Conservation (phyloP, 2,888 invertebrate genomes). For the Tridacna crocea region DNA sequence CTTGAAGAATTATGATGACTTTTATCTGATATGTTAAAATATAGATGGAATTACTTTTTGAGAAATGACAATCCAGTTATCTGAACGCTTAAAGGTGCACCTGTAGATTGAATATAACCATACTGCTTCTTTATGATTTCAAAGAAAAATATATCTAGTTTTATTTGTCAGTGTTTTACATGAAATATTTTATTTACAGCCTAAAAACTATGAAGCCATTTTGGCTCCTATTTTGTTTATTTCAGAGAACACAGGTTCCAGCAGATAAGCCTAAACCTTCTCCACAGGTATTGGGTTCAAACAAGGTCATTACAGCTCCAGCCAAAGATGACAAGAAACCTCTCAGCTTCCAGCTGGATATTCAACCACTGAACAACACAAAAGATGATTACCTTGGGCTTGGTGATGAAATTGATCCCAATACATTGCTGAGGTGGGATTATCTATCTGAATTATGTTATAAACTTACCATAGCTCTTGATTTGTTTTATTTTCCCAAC, state of each 20-base stretch:
- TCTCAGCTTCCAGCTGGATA: slow-evolving; percentile 5
- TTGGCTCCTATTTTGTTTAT: background rate
- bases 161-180: no score
- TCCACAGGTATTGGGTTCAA: background rate
- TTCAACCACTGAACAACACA: slow-evolving; percentile 15
- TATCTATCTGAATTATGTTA: slow-evolving; percentile 34
- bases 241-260: slow-evolving; percentile 9
- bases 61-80: no score
- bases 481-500: no score
- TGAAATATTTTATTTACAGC: no score
- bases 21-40: no score
- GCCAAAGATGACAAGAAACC: slow-evolving; percentile 22
- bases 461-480: slow-evolving; percentile 12
- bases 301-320: slow-evolving; percentile 11
- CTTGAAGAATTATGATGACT: no score
- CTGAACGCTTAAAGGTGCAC: no score
- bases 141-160: no score
- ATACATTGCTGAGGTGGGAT: slow-evolving; percentile 63
- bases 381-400: slow-evolving; percentile 73
- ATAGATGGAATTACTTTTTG: no score
- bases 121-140: no score
- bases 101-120: no score
- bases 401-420: slow-evolving; percentile 70
- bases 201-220: no score
- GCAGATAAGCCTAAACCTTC: slow-evolving; percentile 17